A percentile compares a stretch with the other conserved stretches of the same genome.
These are phyloP conservation scores for Protaetia brevitarsis DNA, from an alignment of 1,140 invertebrate genomes.

Conservation along the genomic window DNA sequence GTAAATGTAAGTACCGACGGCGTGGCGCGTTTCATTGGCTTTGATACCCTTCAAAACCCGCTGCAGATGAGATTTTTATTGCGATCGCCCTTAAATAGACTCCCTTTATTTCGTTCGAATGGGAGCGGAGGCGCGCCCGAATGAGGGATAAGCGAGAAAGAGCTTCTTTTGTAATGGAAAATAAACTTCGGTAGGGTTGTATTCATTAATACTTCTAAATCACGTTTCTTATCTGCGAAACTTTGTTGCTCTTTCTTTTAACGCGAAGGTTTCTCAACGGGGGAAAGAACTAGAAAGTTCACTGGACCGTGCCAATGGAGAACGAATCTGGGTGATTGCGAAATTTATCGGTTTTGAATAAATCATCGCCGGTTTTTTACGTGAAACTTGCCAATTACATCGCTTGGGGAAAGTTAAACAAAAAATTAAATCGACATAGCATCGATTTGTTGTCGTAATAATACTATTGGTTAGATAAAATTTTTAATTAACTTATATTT, in stretches of 20 bases:
- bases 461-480: no score
- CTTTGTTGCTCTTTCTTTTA: background rate
- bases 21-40: background rate
- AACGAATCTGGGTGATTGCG: background rate
- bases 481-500: no score
- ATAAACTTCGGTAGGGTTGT: background rate
- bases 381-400: no score
- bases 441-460: no score
- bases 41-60: background rate
- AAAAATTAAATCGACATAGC: no score
- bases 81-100: background rate
- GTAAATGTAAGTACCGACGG: background rate
- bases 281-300: background rate
- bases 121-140: no score
- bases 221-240: background rate
- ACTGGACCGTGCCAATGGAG: background rate
- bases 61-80: background rate
- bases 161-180: background rate
- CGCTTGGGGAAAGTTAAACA: no score
- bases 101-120: background rate
- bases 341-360: no score
- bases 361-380: no score
- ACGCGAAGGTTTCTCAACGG: background rate
- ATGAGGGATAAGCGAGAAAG: background rate
- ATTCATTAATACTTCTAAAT: slow-evolving; percentile 6